Base-by-base conservation (phyloP, 2,888 invertebrate species). In the Drosophila glabriapex region DNA sequence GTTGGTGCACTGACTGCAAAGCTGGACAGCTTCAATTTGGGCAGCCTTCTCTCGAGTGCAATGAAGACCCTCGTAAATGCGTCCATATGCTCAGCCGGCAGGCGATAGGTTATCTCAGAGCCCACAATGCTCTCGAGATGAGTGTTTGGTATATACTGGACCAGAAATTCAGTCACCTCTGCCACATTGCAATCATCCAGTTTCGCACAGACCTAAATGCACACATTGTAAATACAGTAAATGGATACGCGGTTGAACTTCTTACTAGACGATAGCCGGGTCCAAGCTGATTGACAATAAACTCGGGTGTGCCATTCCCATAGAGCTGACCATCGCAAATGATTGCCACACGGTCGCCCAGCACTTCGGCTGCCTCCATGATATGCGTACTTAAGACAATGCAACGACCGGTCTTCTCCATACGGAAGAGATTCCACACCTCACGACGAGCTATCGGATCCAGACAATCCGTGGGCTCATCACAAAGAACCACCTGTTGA, bases 331-430 rank as follows among this genome's bases (percentile, higher is more conserved):
- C 97, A 37, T 95, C 95, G 0, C 96, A 95, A 96, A 98, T 96
- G 65, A 98, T 97, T 19, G 97, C 97, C 66, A 97, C 96, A 49
- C 97, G 94, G 93, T 97, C 97, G 0, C 97, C 97, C 2, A 97
- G 94, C 59, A 96, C 94, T 91, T 97, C 97, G 2, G 97, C 97
- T 92, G 97, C 97, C 88, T 97, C 97, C 97, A 97, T 97, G 91
- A 96, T 97, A 93, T 97, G 97, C 0, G 97, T 97, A 0, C 97
- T 96, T 66, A 98, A 93, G 53, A 98, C 94, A 91, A 98, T 95
- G 0, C 97, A 96, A 16, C 97, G 95, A 39, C 95, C 96, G 85
- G 93, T 94, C 85, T 96, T 96, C 82, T 96, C 95, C 78, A 93
- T 94, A 90, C 96, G 95, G 68, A 98, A 92, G 33, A 98, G 93